Evolutionary conservation across 2,113 vertebrate genomes (phyloP), one percentile per base, ranked within the genome.

Genomic region (Gyps fulvus): DNA sequence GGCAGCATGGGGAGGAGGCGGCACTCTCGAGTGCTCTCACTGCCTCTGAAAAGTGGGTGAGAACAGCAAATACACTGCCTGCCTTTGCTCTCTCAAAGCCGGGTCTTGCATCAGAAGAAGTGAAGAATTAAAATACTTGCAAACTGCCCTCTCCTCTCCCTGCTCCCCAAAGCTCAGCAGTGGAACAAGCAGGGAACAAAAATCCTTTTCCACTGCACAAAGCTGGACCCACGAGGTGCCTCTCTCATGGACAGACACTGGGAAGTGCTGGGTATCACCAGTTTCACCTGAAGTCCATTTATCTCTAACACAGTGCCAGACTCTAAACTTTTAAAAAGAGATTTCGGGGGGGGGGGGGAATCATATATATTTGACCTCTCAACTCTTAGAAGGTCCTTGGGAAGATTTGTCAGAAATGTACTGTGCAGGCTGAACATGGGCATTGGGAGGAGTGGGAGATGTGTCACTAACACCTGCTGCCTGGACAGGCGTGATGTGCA

Each of bases 401-500:
- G 65, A 58, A 79, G 50, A 57, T 25, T 7, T 78, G 55, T 55
- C 59, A 85, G 59, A 20, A 74, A 16, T 8, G 34, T 45, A 45
- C 47, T 2, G 0, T 38, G 38, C 55, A 62, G 59, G 42, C 25
- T 84, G 55, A 58, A 15, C 55, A 20, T 0, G 1, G 27, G 38
- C 11, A 8, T 2, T 52, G 83, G 34, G 54, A 93, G 71, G 62
- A 67, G 49, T 7, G 16, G 58, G 52, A 50, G 74, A 70, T 26
- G 26, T 16, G 29, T 38, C 61, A 19, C 61, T 18, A 18, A 13
- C 10, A 16, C 16, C 16, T n/a, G 38, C 42, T n/a, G 59, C n/a
- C 25, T 16, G 77, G 49, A 6, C 1, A 2, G 31, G 7, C 0
- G 0, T 6, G 29, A 31, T 21, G 70, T 23, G 43, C 32, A 29